Evolutionary conservation across 2,113 vertebrate genomes (phyloP).

Genomic region (Oryzias celebensis): DNA sequence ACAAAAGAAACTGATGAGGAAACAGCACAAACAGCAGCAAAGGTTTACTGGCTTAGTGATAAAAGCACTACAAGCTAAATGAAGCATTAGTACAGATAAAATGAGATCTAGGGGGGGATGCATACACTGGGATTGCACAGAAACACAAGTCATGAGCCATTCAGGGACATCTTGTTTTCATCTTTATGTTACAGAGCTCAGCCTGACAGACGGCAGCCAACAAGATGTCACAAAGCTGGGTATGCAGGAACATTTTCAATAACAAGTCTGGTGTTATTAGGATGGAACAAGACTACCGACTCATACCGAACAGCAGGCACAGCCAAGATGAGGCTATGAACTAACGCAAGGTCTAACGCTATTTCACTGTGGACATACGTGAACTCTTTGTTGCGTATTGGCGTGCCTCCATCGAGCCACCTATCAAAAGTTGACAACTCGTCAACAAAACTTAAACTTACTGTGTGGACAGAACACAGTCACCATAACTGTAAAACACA

Average conservation of each 20-base stretch:
- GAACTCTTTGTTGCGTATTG: conserved; percentile 85
- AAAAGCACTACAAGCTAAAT: conserved; percentile 14
- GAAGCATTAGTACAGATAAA: not conserved
- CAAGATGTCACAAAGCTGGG: conserved; percentile 4
- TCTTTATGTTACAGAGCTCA: conserved; percentile 1
- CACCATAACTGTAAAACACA: not conserved
- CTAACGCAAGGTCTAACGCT: conserved; percentile 1
- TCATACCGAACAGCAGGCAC: conserved; percentile 21
- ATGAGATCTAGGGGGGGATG: not conserved
- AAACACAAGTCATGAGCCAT: conserved; percentile 37
- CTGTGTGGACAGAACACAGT: too few relatives aligned
- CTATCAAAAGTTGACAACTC: conserved; percentile 79
- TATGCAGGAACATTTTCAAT: conserved; percentile 9
- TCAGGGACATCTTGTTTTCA: not conserved
- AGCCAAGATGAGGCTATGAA: conserved; percentile 28
- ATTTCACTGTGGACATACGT: conserved; percentile 82
- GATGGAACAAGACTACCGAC: conserved; percentile 12
- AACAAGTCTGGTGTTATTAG: conserved; percentile 30
- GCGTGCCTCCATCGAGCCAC: conserved; percentile 89
- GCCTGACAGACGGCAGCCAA: conserved; percentile 8
- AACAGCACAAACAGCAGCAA: not conserved
- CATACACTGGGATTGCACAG: conserved; percentile 1
- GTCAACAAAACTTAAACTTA: conserved; percentile 8
- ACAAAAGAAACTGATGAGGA: conserved; percentile 3
- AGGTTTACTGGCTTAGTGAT: conserved; percentile 1